A percentile compares a stretch with the other conserved stretches of the same genome.
phyloP scores from a whole-genome alignment of 2,888 invertebrate species.

The Pegoplata infirma region DNA sequence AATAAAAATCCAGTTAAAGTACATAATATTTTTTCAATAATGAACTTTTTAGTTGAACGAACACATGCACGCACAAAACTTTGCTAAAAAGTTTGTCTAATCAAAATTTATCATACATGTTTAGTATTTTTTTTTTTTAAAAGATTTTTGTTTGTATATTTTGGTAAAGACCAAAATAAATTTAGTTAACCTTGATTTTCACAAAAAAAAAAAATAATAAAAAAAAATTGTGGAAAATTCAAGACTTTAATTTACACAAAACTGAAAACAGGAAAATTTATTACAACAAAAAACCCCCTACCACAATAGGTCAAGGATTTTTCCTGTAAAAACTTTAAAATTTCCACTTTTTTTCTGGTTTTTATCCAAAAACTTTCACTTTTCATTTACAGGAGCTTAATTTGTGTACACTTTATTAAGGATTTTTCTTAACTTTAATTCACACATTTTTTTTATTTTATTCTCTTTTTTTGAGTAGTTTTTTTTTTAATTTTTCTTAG shows the following conservation, averaged over 20 bases:
- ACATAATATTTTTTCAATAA: background rate
- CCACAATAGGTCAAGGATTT: conserved; percentile 62
- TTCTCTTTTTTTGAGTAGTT: background rate
- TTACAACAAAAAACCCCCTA: conserved; percentile 30
- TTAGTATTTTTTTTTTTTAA: conserved; percentile 6
- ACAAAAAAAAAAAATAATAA: background rate
- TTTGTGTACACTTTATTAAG: background rate
- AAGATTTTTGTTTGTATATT: background rate
- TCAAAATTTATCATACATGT: conserved; percentile 21
- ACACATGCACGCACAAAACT: conserved; percentile 3
- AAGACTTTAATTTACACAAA: too few relatives aligned
- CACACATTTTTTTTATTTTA: background rate
- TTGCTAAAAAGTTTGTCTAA: background rate
- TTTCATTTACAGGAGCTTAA: background rate
- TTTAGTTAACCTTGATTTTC: conserved; percentile 49
- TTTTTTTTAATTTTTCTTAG: background rate
- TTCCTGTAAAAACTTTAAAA: conserved; percentile 13
- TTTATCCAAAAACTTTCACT: conserved; percentile 47
- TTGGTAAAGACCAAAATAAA: background rate
- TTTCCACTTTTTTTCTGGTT: conserved; percentile 6
- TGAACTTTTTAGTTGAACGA: background rate
- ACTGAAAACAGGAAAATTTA: background rate
- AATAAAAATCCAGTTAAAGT: background rate
- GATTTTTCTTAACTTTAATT: background rate
- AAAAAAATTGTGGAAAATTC: too few relatives aligned